A percentile compares a stretch with the other conserved stretches of the same genome.
phyloP scores from a whole-genome alignment of 2,888 invertebrate species.

The Brenthis ino region DNA sequence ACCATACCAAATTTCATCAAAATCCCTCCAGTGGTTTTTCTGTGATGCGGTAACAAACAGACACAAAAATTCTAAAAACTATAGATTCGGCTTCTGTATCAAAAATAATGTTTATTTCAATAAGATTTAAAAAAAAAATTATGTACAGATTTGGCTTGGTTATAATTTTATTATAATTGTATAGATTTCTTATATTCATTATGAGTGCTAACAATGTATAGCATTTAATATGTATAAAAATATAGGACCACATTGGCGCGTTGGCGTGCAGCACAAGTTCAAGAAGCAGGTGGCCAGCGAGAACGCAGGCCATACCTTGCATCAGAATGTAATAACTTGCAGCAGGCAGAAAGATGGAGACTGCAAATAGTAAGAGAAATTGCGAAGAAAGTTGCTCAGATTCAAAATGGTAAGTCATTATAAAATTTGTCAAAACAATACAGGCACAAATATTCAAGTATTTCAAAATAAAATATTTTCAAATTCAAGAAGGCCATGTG shows the following conservation, averaged over 20 bases:
- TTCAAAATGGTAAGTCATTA: conserved; percentile 91
- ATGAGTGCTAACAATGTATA: too few relatives aligned
- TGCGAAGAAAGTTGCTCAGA: conserved; percentile 98
- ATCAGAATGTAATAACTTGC: conserved; percentile 95
- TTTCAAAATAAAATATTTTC: conserved; percentile 8
- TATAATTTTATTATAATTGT: too few relatives aligned
- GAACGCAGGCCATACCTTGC: conserved; percentile 96
- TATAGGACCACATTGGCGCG: conserved; percentile 97
- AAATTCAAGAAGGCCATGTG: conserved; percentile 59
- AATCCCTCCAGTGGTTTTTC: too few relatives aligned
- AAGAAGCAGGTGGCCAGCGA: conserved; percentile 92
- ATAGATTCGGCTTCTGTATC: too few relatives aligned
- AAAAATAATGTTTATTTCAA: too few relatives aligned
- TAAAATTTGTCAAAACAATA: background rate
- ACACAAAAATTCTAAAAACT: too few relatives aligned
- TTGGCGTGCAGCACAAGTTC: conserved; percentile 98
- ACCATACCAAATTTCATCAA: too few relatives aligned
- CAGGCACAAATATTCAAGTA: conserved; percentile 4
- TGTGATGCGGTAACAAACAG: too few relatives aligned
- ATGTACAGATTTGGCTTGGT: too few relatives aligned
- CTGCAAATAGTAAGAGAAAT: conserved; percentile 98
- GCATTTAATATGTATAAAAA: background rate
- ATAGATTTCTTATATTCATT: too few relatives aligned
- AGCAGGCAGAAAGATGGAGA: conserved; percentile 97
- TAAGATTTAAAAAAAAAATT: too few relatives aligned